A percentile compares a stretch with the other conserved stretches of the same genome.
Evolutionary conservation across 2,113 vertebrate genomes (phyloP).

Genomic region (Hyperopisus bebe): DNA sequence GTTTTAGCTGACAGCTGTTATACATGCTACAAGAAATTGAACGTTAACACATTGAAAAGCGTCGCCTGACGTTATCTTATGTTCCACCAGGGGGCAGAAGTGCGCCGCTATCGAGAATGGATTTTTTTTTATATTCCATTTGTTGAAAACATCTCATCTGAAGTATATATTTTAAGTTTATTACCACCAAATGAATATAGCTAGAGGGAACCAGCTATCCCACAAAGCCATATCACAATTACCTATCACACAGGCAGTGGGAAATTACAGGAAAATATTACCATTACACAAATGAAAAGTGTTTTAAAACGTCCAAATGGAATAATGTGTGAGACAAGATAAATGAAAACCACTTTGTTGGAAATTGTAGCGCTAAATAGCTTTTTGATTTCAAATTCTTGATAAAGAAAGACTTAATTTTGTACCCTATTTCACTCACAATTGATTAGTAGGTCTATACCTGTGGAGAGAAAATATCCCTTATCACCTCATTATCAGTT

Average conservation of each 20-base stretch:
- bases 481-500: conserved; percentile 87
- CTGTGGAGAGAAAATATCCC: conserved; percentile 66
- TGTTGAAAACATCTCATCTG: conserved; percentile 61
- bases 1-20: conserved; percentile 1
- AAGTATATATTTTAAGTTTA: conserved; percentile 62
- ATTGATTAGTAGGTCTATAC: conserved; percentile 80
- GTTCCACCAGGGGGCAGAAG: conserved; percentile 55
- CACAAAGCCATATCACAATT: conserved; percentile 60
- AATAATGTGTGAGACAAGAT: conserved; percentile 73
- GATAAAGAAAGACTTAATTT: conserved; percentile 63
- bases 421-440: conserved; percentile 63
- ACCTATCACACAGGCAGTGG: conserved; percentile 59
- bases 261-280: conserved; percentile 75
- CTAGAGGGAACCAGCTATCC: conserved; percentile 53
- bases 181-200: conserved; percentile 56
- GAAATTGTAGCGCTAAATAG: conserved; percentile 74
- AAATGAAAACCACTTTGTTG: conserved; percentile 83
- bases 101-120: conserved; percentile 13
- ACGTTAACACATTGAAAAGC: neutral
- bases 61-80: neutral
- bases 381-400: conserved; percentile 77
- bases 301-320: conserved; percentile 65
- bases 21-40: neutral
- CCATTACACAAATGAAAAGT: conserved; percentile 74
- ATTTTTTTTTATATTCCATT: conserved; percentile 40